A percentile compares a stretch with the other conserved stretches of the same genome.
phyloP scores from a whole-genome alignment of 2,888 invertebrate genomes.

The Podotricha telesiphe region DNA sequence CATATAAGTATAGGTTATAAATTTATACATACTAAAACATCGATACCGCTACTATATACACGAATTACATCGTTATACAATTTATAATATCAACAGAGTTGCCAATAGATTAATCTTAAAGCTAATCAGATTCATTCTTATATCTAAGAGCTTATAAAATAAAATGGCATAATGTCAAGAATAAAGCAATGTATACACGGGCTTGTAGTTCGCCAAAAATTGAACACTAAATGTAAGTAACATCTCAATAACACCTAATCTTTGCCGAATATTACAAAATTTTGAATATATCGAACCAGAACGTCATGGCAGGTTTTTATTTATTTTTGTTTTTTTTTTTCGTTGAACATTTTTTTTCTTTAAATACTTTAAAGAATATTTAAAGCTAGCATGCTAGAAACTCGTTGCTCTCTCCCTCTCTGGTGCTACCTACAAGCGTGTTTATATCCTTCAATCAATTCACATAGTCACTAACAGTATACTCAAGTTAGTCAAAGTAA shows the following conservation, averaged over 20 bases:
- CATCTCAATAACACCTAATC: background rate
- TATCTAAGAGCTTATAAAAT: conserved; percentile 38
- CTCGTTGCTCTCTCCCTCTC: background rate
- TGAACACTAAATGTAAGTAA: no score
- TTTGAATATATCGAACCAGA: background rate
- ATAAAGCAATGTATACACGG: conserved; percentile 7
- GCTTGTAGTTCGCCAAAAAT: background rate
- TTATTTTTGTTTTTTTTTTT: background rate
- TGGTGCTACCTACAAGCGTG: background rate
- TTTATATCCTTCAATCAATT: background rate
- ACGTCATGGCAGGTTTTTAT: background rate
- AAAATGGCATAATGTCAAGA: conserved; percentile 40
- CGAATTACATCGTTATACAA: conserved; percentile 52
- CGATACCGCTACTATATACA: conserved; percentile 61
- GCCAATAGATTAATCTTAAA: conserved; percentile 48
- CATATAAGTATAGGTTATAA: conserved; percentile 41
- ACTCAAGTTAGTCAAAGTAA: conserved; percentile 18
- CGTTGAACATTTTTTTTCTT: background rate
- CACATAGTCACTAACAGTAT: conserved; percentile 1
- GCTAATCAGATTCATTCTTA: conserved; percentile 56
- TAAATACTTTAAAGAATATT: background rate
- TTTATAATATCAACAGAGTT: conserved; percentile 66
- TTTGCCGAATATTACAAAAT: background rate
- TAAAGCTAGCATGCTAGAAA: background rate
- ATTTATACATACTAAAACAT: conserved; percentile 54